Percentiles rank a stretch among this genome's conserved stretches.
These are phyloP conservation scores for Habroteleia sp. DNA, from an alignment of 2,888 invertebrate species.

Conservation along the genomic window DNA sequence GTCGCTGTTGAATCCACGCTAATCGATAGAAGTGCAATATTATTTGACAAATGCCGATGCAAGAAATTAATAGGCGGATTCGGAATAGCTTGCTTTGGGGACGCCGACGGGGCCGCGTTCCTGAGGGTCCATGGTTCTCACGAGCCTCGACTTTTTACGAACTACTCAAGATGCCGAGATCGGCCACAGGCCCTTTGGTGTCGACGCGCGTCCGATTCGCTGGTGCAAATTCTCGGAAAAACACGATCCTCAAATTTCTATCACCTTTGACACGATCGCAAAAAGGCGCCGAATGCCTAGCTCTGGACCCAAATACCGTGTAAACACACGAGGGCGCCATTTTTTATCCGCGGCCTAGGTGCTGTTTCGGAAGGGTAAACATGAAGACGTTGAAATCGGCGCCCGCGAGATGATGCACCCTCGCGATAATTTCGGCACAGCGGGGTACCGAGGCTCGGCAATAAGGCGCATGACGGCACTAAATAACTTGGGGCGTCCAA, in stretches of 20 bases:
- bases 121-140: slow-evolving; percentile 61
- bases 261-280: slow-evolving; percentile 52
- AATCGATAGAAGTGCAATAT: slow-evolving; percentile 66
- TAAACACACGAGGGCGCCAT: slow-evolving; percentile 37
- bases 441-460: slow-evolving; percentile 73
- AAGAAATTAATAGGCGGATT: slow-evolving; percentile 63
- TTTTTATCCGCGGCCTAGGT: slow-evolving; percentile 11
- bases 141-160: slow-evolving; percentile 50
- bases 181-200: slow-evolving; percentile 28
- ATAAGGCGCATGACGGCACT: slow-evolving; percentile 66
- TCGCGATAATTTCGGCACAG: slow-evolving; percentile 68
- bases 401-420: slow-evolving; percentile 73
- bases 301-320: slow-evolving; percentile 26
- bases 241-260: slow-evolving; percentile 59
- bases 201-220: slow-evolving; percentile 39
- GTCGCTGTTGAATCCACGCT: slow-evolving; percentile 42
- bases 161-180: slow-evolving; percentile 27
- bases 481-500: slow-evolving; percentile 71
- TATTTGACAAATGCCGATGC: slow-evolving; percentile 63
- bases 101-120: slow-evolving; percentile 58
- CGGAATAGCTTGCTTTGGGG: slow-evolving; percentile 52
- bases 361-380: neutral
- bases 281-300: slow-evolving; percentile 21
- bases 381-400: slow-evolving; percentile 51
- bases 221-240: slow-evolving; percentile 58